These are phyloP conservation scores for Erythrocercus mccallii DNA, from an alignment of 2,113 vertebrate species.

Conservation along the genomic window DNA sequence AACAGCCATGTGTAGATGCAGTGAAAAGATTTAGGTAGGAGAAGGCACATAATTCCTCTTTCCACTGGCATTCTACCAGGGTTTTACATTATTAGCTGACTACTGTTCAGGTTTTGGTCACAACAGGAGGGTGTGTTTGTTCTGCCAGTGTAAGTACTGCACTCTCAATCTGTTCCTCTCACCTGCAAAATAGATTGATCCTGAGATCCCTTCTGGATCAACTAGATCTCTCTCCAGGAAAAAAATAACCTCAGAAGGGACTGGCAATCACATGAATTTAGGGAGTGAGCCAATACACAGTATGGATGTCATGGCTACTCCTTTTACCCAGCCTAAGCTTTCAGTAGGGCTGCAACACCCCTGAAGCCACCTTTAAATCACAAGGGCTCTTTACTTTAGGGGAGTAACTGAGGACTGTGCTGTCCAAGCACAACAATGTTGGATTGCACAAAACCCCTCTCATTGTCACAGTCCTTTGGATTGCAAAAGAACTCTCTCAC, in stretches of 20 bases:
- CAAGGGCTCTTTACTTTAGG: background rate
- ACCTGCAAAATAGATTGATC: accelerated
- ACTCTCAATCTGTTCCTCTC: background rate
- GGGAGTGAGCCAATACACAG: background rate
- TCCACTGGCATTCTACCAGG: background rate
- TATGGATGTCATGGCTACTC: background rate
- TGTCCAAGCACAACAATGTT: background rate
- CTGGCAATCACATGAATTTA: background rate
- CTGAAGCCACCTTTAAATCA: background rate
- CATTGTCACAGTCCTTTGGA: accelerated
- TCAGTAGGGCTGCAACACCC: background rate
- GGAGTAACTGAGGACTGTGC: background rate
- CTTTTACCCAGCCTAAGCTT: background rate
- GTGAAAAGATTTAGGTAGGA: background rate
- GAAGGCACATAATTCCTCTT: background rate
- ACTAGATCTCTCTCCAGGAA: background rate
- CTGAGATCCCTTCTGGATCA: background rate
- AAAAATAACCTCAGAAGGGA: background rate
- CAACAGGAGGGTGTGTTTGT: background rate
- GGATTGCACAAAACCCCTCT: background rate
- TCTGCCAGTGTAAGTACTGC: background rate
- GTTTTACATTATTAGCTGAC: background rate
- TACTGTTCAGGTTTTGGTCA: background rate
- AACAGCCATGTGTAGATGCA: background rate
- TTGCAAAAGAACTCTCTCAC: background rate